These are phyloP conservation scores for Nasonia vitripennis DNA, from an alignment of 1,140 invertebrate genomes.

Conservation along the genomic window DNA sequence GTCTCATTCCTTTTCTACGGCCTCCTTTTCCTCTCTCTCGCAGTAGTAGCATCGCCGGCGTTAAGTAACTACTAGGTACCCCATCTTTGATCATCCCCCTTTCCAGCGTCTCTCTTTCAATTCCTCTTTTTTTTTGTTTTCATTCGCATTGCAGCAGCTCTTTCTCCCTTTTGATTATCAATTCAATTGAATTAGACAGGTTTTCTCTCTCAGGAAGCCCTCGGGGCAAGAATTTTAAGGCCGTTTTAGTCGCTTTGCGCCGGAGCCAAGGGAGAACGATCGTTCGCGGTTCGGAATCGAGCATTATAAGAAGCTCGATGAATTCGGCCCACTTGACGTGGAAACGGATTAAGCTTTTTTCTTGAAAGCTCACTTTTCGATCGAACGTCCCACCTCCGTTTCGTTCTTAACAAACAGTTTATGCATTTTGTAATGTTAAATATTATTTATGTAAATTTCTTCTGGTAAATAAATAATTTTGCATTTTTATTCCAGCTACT, in stretches of 20 bases:
- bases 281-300: background rate
- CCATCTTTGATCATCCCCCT: conserved; percentile 42
- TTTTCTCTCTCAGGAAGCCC: background rate
- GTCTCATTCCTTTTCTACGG: background rate
- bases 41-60: background rate
- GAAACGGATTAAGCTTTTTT: background rate
- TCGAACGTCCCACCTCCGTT: too few species aligned
- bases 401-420: too few species aligned
- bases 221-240: background rate
- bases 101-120: background rate
- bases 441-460: too few species aligned
- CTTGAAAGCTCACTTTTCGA: background rate
- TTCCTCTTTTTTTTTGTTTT: background rate
- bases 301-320: too few species aligned
- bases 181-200: background rate
- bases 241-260: background rate
- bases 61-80: conserved; percentile 34
- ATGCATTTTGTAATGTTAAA: too few species aligned
- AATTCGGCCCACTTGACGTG: too few species aligned
- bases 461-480: too few species aligned
- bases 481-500: too few species aligned
- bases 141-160: background rate
- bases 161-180: background rate
- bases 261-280: background rate
- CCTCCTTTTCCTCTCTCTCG: background rate